Percentiles rank a stretch among this genome's conserved stretches.
These are phyloP conservation scores for Rhabdornis inornatus DNA, from an alignment of 2,113 vertebrate species.

Conservation along the genomic window DNA sequence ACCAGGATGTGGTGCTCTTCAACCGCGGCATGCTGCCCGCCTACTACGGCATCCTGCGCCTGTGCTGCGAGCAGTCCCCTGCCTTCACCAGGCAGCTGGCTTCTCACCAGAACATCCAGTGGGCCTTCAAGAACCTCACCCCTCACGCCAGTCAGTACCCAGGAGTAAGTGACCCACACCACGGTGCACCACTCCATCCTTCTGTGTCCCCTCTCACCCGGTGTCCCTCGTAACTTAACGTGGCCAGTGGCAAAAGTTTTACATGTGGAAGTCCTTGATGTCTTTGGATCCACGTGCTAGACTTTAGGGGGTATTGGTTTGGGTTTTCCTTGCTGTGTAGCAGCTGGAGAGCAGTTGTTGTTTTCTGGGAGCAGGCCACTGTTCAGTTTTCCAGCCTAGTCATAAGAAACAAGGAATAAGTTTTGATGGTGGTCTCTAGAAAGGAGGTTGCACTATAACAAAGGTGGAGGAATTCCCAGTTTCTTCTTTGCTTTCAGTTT, in stretches of 20 bases:
- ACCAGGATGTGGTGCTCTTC: constrained; percentile 99
- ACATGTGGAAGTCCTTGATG: fast-evolving
- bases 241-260: background rate
- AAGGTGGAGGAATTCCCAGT: background rate
- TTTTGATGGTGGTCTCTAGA: background rate
- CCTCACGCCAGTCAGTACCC: constrained; percentile 99
- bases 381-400: background rate
- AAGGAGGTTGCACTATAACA: background rate
- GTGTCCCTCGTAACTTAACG: fast-evolving
- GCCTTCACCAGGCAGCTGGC: constrained; percentile 94
- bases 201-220: background rate
- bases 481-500: background rate
- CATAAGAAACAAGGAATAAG: background rate
- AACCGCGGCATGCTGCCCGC: constrained; percentile 98
- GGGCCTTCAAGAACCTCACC: constrained; percentile 99
- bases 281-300: background rate
- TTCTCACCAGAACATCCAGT: constrained; percentile 99
- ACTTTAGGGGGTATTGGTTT: background rate
- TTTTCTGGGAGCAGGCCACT: background rate
- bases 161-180: constrained; percentile 77
- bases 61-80: constrained; percentile 97
- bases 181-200: fast-evolving
- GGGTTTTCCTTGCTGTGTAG: background rate
- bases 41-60: constrained; percentile 97
- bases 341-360: background rate